Evolutionary conservation across 1,140 invertebrate genomes (phyloP), one percentile per base, ranked within the genome.

Genomic region (Pseudomyrmex pallidus): DNA sequence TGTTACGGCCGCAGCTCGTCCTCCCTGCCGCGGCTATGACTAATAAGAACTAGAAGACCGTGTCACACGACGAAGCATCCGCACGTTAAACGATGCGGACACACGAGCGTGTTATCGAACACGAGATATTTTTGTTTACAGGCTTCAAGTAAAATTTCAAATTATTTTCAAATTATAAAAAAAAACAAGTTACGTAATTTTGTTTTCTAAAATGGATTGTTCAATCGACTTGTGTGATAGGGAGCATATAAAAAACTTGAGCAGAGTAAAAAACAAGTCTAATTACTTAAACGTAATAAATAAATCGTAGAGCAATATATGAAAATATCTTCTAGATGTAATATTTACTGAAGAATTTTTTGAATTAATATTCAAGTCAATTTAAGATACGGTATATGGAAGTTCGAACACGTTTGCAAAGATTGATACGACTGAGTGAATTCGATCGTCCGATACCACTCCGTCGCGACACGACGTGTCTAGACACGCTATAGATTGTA

Each of bases 1-100:
- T 83, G 73, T 78, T 64, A 80, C 74, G 70, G 64, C 72, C 82
- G 20, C 74, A 67, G 74, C 78, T 88, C 85, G 77, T 87, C 85
- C 88, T 87, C 84, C 50, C 56, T 62, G 70, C 52, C 78, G 76
- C 68, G 62, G 50, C 90, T 90, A 90, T 90, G 90, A 91, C 90
- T 91, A 91, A 91, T 90, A 90, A 90, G 82, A 87, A 88, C 57
- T 83, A 68, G 62, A 89, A 84, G 87, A 63, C 86, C 56, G 44
- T 86, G 89, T 86, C 87, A 89, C 89, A 90, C 87, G 84, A 90
- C 44, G 52, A 0, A 13, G 46, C 17, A 15, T 50, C 35, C 66
- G 62, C 74, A 46, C 12, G 86, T 89, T 86, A 88, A 88, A 89
- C 86, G 87, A 82, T 74, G 87, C 87, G 84, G 44, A 22, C 1